Evolutionary conservation across 2,113 vertebrate species (phyloP).

Genomic region (Microcebus griseorufus): DNA sequence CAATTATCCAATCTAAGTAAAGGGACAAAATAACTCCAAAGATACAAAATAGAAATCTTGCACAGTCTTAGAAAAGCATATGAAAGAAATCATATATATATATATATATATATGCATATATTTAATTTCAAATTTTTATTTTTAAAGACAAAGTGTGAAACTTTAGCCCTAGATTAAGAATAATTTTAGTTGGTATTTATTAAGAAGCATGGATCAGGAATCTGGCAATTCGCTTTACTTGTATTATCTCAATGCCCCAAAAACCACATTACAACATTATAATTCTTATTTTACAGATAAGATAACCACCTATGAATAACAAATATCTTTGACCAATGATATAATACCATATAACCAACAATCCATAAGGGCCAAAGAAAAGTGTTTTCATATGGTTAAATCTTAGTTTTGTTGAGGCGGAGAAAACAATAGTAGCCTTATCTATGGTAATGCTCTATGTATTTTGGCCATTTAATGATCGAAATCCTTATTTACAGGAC

Average conservation of each 20-base stretch:
- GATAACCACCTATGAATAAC: not conserved
- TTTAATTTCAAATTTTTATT: not conserved
- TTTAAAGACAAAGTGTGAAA: not conserved
- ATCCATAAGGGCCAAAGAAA: not conserved
- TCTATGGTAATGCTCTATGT: not conserved
- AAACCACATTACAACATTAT: not conserved
- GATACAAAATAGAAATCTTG: not conserved
- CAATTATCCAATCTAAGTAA: not conserved
- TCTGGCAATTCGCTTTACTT: not conserved
- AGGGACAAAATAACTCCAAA: not conserved
- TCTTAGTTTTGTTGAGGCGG: not conserved
- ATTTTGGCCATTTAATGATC: not conserved
- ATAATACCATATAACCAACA: not conserved
- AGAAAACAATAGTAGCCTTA: not conserved
- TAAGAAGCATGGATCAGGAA: not conserved
- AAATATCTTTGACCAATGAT: not conserved
- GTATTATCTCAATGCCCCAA: not conserved
- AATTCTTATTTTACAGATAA: not conserved
- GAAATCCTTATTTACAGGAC: not conserved
- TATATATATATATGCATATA: not conserved
- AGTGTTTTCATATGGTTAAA: not conserved
- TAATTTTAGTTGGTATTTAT: not conserved
- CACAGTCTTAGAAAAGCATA: not conserved
- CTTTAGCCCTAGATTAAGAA: not conserved
- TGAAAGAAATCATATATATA: not conserved